Evolutionary conservation across 92 coral and sea anemone genomes (phyloP).

Genomic region (Actinernus sp.): DNA sequence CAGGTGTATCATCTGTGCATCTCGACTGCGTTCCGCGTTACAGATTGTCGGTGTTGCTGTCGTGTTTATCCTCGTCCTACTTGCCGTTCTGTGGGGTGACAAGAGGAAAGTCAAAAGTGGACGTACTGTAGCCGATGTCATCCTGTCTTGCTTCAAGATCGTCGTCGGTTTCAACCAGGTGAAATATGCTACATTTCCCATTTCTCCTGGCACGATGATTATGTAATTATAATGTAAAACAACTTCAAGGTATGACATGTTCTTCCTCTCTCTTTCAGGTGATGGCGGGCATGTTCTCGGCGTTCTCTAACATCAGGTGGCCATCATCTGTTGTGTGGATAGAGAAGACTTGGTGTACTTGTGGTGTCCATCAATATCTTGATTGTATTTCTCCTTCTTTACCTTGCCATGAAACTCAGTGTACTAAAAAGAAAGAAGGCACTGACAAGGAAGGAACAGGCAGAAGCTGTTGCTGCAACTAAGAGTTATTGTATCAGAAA

Average conservation of each 20-base stretch:
- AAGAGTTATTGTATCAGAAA: slow-evolving; percentile 29
- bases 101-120: slow-evolving; percentile 15
- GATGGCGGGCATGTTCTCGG: slow-evolving; percentile 57
- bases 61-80: slow-evolving; percentile 36
- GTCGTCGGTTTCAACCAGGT: slow-evolving; percentile 67
- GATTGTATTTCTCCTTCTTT: slow-evolving; percentile 12
- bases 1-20: slow-evolving; percentile 38
- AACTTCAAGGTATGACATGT: too few species aligned
- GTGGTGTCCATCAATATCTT: slow-evolving; percentile 12
- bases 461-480: slow-evolving; percentile 2
- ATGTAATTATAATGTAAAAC: too few species aligned
- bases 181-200: too few species aligned
- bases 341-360: slow-evolving; percentile 34
- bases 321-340: slow-evolving; percentile 61
- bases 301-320: slow-evolving; percentile 54
- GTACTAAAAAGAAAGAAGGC: slow-evolving; percentile 8
- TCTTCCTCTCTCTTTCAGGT: slow-evolving; percentile 21
- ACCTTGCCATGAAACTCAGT: slow-evolving; percentile 22
- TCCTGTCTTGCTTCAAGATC: slow-evolving; percentile 62
- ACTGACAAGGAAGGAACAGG: background rate
- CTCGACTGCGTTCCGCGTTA: slow-evolving; percentile 8
- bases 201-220: too few species aligned
- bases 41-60: slow-evolving; percentile 36
- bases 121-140: slow-evolving; percentile 60
- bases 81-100: slow-evolving; percentile 61